These are phyloP conservation scores for Reticulitermes lucifugus DNA, from an alignment of 2,888 invertebrate species.

Conservation along the genomic window DNA sequence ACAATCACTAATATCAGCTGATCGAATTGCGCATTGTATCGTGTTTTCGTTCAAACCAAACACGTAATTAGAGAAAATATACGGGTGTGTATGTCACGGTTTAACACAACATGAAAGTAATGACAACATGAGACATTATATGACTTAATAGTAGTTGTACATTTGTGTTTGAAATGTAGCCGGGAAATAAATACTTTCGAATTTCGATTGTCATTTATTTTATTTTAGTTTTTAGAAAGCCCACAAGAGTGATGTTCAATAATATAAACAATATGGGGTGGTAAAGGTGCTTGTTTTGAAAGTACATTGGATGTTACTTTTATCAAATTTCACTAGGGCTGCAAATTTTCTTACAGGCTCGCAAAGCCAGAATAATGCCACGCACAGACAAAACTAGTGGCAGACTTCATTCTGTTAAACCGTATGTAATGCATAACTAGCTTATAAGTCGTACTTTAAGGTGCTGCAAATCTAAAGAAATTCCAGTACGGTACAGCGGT, in stretches of 20 bases:
- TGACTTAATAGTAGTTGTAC: background rate
- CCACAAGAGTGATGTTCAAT: background rate
- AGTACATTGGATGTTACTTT: background rate
- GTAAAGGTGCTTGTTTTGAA: background rate
- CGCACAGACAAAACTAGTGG: background rate
- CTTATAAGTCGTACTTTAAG: too few relatives aligned
- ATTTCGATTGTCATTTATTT: constrained; percentile 11
- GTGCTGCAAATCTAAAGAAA: too few relatives aligned
- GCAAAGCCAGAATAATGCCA: background rate
- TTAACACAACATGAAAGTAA: too few relatives aligned
- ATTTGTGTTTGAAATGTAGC: constrained; percentile 18
- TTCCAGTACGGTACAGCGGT: too few relatives aligned
- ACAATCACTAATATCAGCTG: constrained; percentile 53
- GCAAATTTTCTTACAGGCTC: background rate
- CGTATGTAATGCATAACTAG: background rate
- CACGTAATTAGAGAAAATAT: too few relatives aligned
- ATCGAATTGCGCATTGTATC: constrained; percentile 48
- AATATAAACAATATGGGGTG: constrained; percentile 5
- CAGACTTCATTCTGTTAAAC: background rate
- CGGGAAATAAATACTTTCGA: constrained; percentile 5
- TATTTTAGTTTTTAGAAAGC: background rate
- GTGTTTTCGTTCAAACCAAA: background rate
- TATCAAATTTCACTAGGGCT: background rate
- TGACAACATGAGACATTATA: background rate
- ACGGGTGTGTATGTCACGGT: too few relatives aligned